Conservation (phyloP, 2,113 vertebrate species). For the Oplegnathus fasciatus region DNA sequence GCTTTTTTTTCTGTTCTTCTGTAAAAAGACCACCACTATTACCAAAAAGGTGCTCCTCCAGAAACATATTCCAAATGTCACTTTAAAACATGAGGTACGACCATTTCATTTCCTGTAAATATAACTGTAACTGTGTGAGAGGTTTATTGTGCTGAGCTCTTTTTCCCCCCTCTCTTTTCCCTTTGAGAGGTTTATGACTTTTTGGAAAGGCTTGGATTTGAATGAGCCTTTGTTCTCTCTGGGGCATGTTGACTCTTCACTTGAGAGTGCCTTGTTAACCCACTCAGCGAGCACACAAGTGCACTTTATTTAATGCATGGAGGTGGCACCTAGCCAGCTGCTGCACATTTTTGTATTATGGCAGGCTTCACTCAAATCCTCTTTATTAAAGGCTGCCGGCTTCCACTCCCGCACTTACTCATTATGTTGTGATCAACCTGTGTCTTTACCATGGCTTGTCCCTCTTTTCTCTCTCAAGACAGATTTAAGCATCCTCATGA, state of each 20-base stretch:
- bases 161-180: slow-evolving; percentile 4
- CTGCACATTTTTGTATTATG: slow-evolving; percentile 59
- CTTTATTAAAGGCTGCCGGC: slow-evolving; percentile 50
- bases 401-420: slow-evolving; percentile 33
- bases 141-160: slow-evolving; percentile 4
- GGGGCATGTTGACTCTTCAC: slow-evolving; percentile 49
- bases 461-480: slow-evolving; percentile 15
- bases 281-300: slow-evolving; percentile 67
- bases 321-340: slow-evolving; percentile 69
- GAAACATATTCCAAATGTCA: slow-evolving; percentile 16
- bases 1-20: neutral
- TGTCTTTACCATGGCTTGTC: slow-evolving; percentile 4
- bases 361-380: slow-evolving; percentile 68
- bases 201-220: slow-evolving; percentile 52
- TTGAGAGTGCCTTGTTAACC: slow-evolving; percentile 73
- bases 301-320: slow-evolving; percentile 81
- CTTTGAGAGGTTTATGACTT: slow-evolving; percentile 53
- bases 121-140: neutral
- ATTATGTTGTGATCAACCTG: slow-evolving; percentile 63
- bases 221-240: slow-evolving; percentile 67
- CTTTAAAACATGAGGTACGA: slow-evolving; percentile 17
- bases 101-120: slow-evolving; percentile 35
- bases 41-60: neutral
- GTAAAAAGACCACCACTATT: neutral
- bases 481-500: slow-evolving; percentile 22